Base-by-base conservation (phyloP, 2,797 vertebrate genomes). In the Cuculus canorus region DNA sequence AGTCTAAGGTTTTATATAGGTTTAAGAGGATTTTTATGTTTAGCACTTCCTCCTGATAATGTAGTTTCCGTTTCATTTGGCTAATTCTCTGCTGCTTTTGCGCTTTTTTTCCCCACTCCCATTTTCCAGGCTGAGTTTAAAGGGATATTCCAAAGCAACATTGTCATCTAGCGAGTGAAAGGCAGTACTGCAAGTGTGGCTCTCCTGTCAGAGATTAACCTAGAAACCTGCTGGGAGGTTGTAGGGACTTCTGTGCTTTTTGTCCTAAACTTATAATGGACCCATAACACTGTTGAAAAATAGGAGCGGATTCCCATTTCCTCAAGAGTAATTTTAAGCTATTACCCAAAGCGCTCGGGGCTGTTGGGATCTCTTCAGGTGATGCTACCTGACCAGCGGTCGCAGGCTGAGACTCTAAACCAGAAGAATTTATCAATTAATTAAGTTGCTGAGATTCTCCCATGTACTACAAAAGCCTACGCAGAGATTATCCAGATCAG, bases 121-220 rank as follows among this genome's bases (percentile, higher is more conserved):
- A 0, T 61, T 88, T 92, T 76, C 57, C 56, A 27, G 60, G 19
- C 53, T 11, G 72, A 70, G 22, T 81, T 78, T 28, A 19, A 54
- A 59, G 41, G 19, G 37, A 4, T 91, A 22, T 84, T 86, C 68
- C 84, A 59, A 75, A 91, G 79, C 86, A 93, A 94, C 64, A 80
- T 71, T 91, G 85, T 52, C 97, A 95, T 89, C 97, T 94, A 92
- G 95, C 47, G 97, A 87, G 19, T 10, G 54, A 25, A 57, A 43
- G 52, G 47, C 12, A 24, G 82, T 53, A 92, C 28, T 95, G 66
- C 88, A 73, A 53, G 27, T 7, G 8, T 65, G 60, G 21, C 60
- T 45, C 66, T 5, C 23, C 1, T 4, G 6, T 27, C 50, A 2
- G 72, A 21, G 59, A 22, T 68, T 32, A 37, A 13, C 33, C 68